These are phyloP conservation scores for Leptinotarsa rubiginosa DNA, from an alignment of 2,888 invertebrate species.

Conservation along the genomic window DNA sequence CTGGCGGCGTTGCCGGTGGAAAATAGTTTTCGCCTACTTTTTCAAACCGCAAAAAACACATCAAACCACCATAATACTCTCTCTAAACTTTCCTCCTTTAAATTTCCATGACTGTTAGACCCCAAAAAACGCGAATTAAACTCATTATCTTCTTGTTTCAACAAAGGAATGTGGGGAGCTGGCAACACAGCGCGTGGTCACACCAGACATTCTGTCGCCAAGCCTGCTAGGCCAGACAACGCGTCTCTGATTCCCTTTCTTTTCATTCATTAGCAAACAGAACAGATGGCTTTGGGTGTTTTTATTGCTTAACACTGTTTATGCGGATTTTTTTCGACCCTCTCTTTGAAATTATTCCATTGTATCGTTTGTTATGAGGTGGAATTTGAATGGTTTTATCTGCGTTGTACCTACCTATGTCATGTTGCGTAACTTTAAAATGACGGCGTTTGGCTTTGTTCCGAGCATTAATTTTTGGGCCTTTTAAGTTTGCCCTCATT, in stretches of 20 bases:
- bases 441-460: slow-evolving; percentile 13
- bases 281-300: slow-evolving; percentile 42
- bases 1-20: slow-evolving; percentile 70
- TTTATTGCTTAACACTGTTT: slow-evolving; percentile 41
- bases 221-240: slow-evolving; percentile 84
- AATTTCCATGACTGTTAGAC: not conserved
- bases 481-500: slow-evolving; percentile 8
- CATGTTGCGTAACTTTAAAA: slow-evolving; percentile 5
- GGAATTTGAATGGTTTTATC: slow-evolving; percentile 18
- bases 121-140: slow-evolving; percentile 19
- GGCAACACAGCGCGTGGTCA: slow-evolving; percentile 80
- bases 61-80: not conserved
- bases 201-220: slow-evolving; percentile 96
- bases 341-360: slow-evolving; percentile 17
- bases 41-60: not conserved
- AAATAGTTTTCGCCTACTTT: slow-evolving; percentile 51
- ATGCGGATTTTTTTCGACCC: slow-evolving; percentile 29
- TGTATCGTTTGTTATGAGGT: slow-evolving; percentile 6
- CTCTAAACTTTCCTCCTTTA: not conserved
- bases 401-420: not conserved
- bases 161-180: slow-evolving; percentile 66
- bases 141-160: slow-evolving; percentile 3
- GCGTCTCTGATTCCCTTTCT: slow-evolving; percentile 72
- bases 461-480: slow-evolving; percentile 4
- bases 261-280: slow-evolving; percentile 56